Conservation (phyloP, 1,140 invertebrate species). For the Homalodisca vitripennis region DNA sequence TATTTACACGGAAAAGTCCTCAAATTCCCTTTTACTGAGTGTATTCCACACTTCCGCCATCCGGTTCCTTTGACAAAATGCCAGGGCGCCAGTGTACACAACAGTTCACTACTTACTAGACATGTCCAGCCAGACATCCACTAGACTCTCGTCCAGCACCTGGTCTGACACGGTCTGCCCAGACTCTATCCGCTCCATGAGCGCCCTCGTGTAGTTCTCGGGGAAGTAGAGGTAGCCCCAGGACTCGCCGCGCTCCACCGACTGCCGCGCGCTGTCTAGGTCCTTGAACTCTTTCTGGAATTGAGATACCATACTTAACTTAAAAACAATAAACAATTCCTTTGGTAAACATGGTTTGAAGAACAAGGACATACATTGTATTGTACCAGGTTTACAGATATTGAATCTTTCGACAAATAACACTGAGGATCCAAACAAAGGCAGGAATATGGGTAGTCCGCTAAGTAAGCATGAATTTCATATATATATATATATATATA, state of each 20-base stretch:
- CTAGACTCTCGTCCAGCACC: conserved; percentile 74
- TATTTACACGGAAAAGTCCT: too few relatives aligned
- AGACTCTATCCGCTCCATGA: conserved; percentile 68
- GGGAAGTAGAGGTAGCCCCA: conserved; percentile 86
- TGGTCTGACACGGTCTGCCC: conserved; percentile 68
- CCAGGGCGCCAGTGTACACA: background rate
- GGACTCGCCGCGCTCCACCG: conserved; percentile 68
- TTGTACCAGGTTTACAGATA: too few relatives aligned
- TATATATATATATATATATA: too few relatives aligned
- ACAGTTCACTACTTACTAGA: conserved; percentile 61
- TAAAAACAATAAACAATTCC: too few relatives aligned
- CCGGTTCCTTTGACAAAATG: background rate
- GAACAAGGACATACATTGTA: too few relatives aligned
- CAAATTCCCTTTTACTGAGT: background rate
- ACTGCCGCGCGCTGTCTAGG: conserved; percentile 59
- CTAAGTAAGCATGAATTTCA: too few relatives aligned
- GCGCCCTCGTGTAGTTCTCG: conserved; percentile 79
- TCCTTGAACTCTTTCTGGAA: conserved; percentile 35
- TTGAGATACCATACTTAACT: background rate
- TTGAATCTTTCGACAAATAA: too few relatives aligned
- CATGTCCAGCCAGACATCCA: conserved; percentile 86
- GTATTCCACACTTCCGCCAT: too few relatives aligned
- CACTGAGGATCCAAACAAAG: too few relatives aligned
- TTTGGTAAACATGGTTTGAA: too few relatives aligned
- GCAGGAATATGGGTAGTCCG: too few relatives aligned